A percentile compares a stretch with the other conserved stretches of the same genome.
Evolutionary conservation across 2,797 vertebrate genomes (phyloP).

Genomic region (Darevskia mixta): DNA sequence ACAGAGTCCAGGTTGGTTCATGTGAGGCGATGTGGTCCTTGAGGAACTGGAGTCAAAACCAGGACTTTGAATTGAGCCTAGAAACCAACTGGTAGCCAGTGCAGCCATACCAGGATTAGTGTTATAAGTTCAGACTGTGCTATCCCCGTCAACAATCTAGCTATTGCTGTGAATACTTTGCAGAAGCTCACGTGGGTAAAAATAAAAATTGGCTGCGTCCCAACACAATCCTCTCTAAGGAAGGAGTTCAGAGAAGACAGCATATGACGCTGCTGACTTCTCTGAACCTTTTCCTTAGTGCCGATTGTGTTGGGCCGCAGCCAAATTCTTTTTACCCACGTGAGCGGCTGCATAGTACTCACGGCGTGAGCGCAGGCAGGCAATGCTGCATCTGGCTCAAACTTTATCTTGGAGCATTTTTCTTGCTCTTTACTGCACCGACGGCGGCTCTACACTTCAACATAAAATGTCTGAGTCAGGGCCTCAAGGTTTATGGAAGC

Average conservation of each 20-base stretch:
- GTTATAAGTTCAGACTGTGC: no score
- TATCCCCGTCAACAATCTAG: no score
- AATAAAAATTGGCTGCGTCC: no score
- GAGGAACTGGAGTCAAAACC: no score
- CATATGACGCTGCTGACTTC: background rate
- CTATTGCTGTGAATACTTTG: background rate
- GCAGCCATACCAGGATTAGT: no score
- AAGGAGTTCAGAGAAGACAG: no score
- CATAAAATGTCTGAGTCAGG: slow-evolving; percentile 39
- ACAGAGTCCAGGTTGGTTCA: no score
- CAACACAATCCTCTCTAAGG: no score
- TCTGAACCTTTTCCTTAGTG: background rate
- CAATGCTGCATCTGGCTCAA: background rate
- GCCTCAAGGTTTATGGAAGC: background rate
- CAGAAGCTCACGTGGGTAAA: background rate
- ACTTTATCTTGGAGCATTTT: background rate
- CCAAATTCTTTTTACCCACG: background rate
- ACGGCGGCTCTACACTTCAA: background rate
- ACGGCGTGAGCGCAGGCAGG: slow-evolving; percentile 12
- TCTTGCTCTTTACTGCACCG: slow-evolving; percentile 10
- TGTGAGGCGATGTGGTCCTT: no score
- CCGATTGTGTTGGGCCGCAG: background rate
- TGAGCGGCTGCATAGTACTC: background rate
- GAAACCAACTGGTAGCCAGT: no score
- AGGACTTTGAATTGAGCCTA: no score